phyloP scores from a whole-genome alignment of 2,113 vertebrate species.

The Strix aluco region DNA sequence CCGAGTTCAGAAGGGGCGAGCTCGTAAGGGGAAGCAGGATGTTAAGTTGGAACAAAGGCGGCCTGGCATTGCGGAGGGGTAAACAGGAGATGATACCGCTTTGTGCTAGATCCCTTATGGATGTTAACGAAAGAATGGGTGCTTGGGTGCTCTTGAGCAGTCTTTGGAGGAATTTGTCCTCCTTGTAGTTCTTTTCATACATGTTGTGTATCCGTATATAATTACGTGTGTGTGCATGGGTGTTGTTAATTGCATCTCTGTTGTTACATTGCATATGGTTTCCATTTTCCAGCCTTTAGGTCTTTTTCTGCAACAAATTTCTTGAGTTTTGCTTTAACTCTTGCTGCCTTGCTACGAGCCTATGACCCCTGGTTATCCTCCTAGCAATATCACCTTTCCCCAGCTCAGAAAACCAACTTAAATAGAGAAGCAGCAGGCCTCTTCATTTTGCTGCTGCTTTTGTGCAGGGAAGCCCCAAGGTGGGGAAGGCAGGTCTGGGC shows the following conservation, averaged over 20 bases:
- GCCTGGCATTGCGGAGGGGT: not conserved
- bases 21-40: not conserved
- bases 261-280: not conserved
- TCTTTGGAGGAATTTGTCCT: not conserved
- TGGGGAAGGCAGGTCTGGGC: not conserved
- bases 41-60: constrained; percentile 11
- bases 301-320: not conserved
- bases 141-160: not conserved
- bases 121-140: not conserved
- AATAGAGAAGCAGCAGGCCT: not conserved
- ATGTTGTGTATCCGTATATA: not conserved
- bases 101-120: not conserved
- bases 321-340: not conserved
- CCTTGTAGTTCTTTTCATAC: not conserved
- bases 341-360: not conserved
- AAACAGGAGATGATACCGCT: not conserved
- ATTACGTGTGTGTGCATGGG: not conserved
- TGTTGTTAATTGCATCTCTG: not conserved
- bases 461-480: not conserved
- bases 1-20: not conserved
- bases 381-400: fast-evolving
- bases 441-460: too few relatives aligned
- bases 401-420: not conserved
- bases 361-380: not conserved
- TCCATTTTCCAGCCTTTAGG: constrained; percentile 46